A percentile compares a stretch with the other conserved stretches of the same genome.
Evolutionary conservation across 1,140 invertebrate genomes (phyloP).

Genomic region (Lithobius niger): DNA sequence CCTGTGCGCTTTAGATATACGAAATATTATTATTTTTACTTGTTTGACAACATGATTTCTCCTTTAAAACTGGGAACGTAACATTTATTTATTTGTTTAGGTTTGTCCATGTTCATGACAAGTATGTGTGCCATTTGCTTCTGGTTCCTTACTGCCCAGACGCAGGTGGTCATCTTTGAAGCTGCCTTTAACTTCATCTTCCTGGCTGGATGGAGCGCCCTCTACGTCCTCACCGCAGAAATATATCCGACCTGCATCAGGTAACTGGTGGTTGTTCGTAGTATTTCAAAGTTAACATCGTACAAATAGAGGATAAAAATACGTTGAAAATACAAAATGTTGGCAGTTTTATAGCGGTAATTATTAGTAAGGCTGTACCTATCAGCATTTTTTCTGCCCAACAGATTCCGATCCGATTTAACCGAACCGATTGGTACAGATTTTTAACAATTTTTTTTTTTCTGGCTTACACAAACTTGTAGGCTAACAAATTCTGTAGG

Average conservation of each 20-base stretch:
- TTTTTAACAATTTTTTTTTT: no score
- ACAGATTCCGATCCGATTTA: no score
- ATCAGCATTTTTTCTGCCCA: no score
- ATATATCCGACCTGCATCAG: slow-evolving; percentile 38
- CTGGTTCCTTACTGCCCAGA: slow-evolving; percentile 31
- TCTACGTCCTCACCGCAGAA: slow-evolving; percentile 37
- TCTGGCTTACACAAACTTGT: no score
- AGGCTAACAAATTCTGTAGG: no score
- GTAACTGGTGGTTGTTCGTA: slow-evolving; percentile 21
- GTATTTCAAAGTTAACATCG: neutral
- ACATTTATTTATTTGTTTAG: slow-evolving; percentile 21
- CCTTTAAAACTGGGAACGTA: neutral
- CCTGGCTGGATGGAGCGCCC: slow-evolving; percentile 35
- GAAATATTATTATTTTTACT: no score
- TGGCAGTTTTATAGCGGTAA: neutral
- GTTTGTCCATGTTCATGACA: slow-evolving; percentile 34
- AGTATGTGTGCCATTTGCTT: slow-evolving; percentile 36
- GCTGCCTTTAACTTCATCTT: slow-evolving; percentile 37
- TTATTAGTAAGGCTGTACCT: no score
- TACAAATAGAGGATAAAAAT: no score
- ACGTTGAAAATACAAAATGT: neutral
- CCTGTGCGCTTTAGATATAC: no score
- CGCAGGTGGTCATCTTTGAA: slow-evolving; percentile 27
- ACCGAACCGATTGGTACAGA: no score
- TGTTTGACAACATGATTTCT: no score